These are phyloP conservation scores for Sitta carolinensis DNA, from an alignment of 2,797 vertebrate genomes.

Conservation along the genomic window DNA sequence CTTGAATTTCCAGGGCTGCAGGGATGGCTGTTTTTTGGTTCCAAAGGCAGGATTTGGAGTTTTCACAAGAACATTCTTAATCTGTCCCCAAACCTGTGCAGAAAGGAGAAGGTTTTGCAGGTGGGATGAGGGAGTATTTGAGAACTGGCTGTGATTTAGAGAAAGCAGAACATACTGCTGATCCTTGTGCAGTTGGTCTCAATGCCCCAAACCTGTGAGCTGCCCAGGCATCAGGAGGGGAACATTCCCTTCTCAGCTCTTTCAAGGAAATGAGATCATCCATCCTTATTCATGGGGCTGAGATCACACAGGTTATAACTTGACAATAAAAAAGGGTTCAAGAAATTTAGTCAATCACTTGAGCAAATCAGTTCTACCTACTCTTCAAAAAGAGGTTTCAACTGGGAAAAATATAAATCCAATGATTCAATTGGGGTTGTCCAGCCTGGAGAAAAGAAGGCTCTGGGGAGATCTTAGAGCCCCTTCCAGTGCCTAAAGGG, in stretches of 20 bases:
- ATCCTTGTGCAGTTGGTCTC: neutral
- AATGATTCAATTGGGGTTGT: neutral
- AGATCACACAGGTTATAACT: neutral
- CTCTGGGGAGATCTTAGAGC: neutral
- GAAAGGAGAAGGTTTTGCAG: neutral
- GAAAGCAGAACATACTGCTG: neutral
- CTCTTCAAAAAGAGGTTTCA: neutral
- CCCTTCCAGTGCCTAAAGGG: neutral
- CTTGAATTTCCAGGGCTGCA: neutral
- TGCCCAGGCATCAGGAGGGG: neutral
- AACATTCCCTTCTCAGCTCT: neutral
- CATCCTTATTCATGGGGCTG: neutral
- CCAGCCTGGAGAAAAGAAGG: neutral
- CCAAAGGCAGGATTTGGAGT: neutral
- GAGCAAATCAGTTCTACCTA: neutral
- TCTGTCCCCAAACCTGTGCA: neutral
- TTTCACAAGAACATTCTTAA: neutral
- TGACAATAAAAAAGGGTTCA: neutral
- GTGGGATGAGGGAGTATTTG: neutral
- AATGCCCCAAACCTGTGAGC: fast-evolving
- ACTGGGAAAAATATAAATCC: neutral
- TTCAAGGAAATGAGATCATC: fast-evolving
- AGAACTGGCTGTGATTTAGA: neutral
- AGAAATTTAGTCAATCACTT: neutral
- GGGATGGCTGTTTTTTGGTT: neutral